Percentiles rank a stretch among this genome's conserved stretches.
Evolutionary conservation across 1,140 invertebrate genomes (phyloP).

Genomic region (Cotesia glomerata): DNA sequence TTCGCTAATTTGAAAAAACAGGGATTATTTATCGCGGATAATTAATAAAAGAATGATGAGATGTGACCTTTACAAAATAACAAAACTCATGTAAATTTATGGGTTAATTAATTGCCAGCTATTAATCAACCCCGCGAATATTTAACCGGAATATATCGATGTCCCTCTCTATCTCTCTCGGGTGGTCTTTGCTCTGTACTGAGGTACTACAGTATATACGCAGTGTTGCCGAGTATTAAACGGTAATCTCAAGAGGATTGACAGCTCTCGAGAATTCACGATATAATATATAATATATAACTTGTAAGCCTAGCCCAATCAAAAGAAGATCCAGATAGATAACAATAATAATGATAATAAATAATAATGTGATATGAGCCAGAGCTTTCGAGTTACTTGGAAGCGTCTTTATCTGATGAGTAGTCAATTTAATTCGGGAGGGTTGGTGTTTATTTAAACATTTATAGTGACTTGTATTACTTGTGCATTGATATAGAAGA

Average conservation of each 20-base stretch:
- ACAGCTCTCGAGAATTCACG: slow-evolving; percentile 52
- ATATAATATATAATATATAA: neutral
- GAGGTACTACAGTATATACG: no score
- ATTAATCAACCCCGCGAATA: neutral
- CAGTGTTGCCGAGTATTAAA: no score
- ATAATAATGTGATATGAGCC: slow-evolving; percentile 46
- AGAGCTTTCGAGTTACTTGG: slow-evolving; percentile 44
- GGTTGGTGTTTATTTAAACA: slow-evolving; percentile 44
- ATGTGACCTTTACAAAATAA: neutral
- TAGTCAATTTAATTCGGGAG: slow-evolving; percentile 50
- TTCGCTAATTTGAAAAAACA: no score
- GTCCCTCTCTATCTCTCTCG: slow-evolving; percentile 19
- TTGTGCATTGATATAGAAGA: no score
- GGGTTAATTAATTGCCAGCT: neutral
- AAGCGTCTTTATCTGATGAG: slow-evolving; percentile 53
- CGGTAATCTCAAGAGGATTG: slow-evolving; percentile 40
- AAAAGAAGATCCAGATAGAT: neutral
- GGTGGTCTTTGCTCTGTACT: slow-evolving; percentile 30
- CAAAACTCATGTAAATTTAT: neutral
- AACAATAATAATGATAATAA: slow-evolving; percentile 4
- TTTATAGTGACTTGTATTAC: slow-evolving; percentile 45
- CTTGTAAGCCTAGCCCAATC: neutral
- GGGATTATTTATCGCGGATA: no score
- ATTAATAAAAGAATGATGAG: no score
- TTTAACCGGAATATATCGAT: slow-evolving; percentile 29